Percentiles rank a stretch among this genome's conserved stretches.
These are phyloP conservation scores for Lophotis ruficrista DNA, from an alignment of 2,113 vertebrate species.

Conservation along the genomic window DNA sequence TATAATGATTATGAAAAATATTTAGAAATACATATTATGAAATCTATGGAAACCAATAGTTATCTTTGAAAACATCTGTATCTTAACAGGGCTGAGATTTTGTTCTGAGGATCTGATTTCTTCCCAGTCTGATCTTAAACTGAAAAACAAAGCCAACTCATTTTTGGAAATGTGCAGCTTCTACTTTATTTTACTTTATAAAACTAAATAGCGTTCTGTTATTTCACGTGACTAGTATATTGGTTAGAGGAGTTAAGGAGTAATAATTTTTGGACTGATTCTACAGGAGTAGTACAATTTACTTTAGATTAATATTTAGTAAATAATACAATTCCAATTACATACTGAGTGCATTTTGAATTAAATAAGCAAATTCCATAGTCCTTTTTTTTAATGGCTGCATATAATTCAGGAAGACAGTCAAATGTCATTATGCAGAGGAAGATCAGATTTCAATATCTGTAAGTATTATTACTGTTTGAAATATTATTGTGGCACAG, in stretches of 20 bases:
- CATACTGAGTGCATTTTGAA: background rate
- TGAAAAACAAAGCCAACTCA: background rate
- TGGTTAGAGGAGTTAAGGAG: background rate
- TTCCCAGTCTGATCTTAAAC: background rate
- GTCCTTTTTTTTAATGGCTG: background rate
- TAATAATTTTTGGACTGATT: background rate
- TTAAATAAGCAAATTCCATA: background rate
- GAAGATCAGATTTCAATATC: background rate
- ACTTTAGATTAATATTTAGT: background rate
- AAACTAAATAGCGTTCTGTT: background rate
- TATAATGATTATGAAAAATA: background rate
- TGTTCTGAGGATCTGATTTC: background rate
- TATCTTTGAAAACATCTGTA: background rate
- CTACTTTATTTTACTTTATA: background rate
- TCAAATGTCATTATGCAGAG: background rate
- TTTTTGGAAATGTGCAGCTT: background rate
- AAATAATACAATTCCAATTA: background rate
- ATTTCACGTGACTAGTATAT: background rate
- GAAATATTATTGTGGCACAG: constrained; percentile 4
- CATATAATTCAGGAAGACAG: background rate
- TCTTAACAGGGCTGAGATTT: background rate
- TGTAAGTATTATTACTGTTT: background rate
- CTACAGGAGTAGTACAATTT: background rate
- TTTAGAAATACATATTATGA: background rate
- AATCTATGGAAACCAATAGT: background rate